These are phyloP conservation scores for Sphyrna mokarran DNA, from an alignment of 2,113 vertebrate genomes.

Conservation along the genomic window DNA sequence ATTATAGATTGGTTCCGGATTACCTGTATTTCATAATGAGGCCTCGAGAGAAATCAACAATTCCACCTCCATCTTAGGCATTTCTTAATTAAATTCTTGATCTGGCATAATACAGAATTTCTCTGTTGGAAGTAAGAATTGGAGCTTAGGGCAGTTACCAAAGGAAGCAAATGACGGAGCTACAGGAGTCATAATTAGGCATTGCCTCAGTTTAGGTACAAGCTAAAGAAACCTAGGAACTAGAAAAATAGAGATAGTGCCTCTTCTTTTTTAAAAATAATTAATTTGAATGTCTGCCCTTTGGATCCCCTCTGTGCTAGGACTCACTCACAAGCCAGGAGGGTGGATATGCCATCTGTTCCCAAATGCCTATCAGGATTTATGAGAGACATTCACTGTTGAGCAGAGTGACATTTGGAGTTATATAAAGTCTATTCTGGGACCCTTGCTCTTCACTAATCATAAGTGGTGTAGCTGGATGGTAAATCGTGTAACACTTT, in stretches of 20 bases:
- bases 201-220: background rate
- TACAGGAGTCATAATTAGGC: background rate
- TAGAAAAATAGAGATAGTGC: background rate
- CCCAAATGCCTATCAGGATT: background rate
- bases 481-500: background rate
- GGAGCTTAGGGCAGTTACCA: background rate
- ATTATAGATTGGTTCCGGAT: slow-evolving; percentile 12
- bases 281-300: too few species aligned
- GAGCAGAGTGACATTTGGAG: background rate
- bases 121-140: background rate
- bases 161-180: background rate
- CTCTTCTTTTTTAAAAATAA: background rate
- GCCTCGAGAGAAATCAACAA: background rate
- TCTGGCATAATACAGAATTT: background rate
- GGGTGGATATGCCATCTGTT: background rate
- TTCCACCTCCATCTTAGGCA: background rate
- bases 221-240: background rate
- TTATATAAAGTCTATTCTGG: background rate
- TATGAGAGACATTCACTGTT: background rate
- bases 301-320: background rate
- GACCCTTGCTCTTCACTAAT: background rate
- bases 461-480: background rate
- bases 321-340: background rate
- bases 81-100: slow-evolving; percentile 24
- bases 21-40: slow-evolving; percentile 27